A percentile compares a stretch with the other conserved stretches of the same genome.
phyloP scores from a whole-genome alignment of 1,140 invertebrate species.

The Druon quercuslanigerum region DNA sequence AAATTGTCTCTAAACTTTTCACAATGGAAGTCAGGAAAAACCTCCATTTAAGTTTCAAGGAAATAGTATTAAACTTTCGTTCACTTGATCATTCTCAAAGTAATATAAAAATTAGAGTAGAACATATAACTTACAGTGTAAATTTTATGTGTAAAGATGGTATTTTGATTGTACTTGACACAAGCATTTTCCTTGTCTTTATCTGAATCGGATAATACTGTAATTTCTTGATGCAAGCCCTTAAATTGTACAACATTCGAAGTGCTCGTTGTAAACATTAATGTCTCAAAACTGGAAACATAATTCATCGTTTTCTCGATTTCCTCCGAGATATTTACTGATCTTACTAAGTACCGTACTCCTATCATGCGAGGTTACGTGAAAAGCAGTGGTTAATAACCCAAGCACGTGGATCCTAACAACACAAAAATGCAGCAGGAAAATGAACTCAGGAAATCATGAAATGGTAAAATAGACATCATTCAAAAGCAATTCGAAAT shows the following conservation, averaged over 20 bases:
- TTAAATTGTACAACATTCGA: constrained; percentile 44
- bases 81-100: not conserved
- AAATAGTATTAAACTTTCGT: too few relatives aligned
- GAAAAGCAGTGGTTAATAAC: constrained; percentile 21
- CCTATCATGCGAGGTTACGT: constrained; percentile 11
- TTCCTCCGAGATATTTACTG: not conserved
- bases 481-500: too few relatives aligned
- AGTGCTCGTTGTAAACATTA: constrained; percentile 49
- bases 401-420: constrained; percentile 24
- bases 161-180: constrained; percentile 38
- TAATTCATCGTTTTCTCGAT: constrained; percentile 7
- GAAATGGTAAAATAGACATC: not conserved
- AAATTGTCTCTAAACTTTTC: too few relatives aligned
- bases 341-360: constrained; percentile 9
- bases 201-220: constrained; percentile 37
- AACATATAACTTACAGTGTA: not conserved
- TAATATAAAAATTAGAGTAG: not conserved
- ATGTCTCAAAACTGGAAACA: constrained; percentile 48
- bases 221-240: constrained; percentile 47
- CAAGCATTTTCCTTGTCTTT: constrained; percentile 50
- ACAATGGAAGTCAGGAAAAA: too few relatives aligned
- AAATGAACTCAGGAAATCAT: constrained; percentile 1
- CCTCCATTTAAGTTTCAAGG: too few relatives aligned
- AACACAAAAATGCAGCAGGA: constrained; percentile 10
- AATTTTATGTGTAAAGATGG: constrained; percentile 27